Evolutionary conservation across 2,888 invertebrate species (phyloP).

Genomic region (Pammene aurita): DNA sequence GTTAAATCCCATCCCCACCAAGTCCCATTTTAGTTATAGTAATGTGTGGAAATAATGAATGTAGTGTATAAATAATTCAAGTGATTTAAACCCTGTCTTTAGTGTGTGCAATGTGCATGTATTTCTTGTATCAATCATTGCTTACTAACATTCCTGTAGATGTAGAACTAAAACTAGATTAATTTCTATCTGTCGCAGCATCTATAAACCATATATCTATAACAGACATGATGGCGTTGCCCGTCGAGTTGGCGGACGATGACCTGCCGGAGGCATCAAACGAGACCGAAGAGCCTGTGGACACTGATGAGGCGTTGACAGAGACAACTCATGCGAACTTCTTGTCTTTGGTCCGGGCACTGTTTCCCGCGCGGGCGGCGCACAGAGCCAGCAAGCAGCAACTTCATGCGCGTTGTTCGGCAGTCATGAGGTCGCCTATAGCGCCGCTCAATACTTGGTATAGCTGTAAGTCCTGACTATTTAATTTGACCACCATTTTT

Average conservation of each 20-base stretch:
- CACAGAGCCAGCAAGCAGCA: conserved; percentile 91
- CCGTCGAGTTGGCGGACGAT: conserved; percentile 88
- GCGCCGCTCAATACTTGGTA: conserved; percentile 93
- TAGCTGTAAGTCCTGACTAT: conserved; percentile 68
- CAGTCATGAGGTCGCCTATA: conserved; percentile 91
- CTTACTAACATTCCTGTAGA: conserved; percentile 20
- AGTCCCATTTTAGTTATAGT: not conserved
- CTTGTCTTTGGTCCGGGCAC: conserved; percentile 93
- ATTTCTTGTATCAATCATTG: not conserved
- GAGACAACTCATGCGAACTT: conserved; percentile 93
- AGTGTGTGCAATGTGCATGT: not conserved
- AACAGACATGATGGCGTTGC: conserved; percentile 89
- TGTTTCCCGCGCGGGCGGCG: conserved; percentile 93
- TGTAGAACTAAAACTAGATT: conserved; percentile 27
- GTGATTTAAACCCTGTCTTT: no score
- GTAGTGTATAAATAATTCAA: no score
- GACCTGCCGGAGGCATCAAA: conserved; percentile 62
- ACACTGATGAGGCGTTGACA: conserved; percentile 81
- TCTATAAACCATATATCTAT: conserved; percentile 28
- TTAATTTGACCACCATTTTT: not conserved
- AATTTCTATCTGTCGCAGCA: conserved; percentile 34
- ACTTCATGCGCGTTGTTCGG: conserved; percentile 87
- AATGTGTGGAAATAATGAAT: not conserved
- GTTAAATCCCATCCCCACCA: not conserved
- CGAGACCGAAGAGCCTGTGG: conserved; percentile 52